Evolutionary conservation across 2,888 invertebrate species (phyloP).

Genomic region (Hirtodrosophila histrioides): DNA sequence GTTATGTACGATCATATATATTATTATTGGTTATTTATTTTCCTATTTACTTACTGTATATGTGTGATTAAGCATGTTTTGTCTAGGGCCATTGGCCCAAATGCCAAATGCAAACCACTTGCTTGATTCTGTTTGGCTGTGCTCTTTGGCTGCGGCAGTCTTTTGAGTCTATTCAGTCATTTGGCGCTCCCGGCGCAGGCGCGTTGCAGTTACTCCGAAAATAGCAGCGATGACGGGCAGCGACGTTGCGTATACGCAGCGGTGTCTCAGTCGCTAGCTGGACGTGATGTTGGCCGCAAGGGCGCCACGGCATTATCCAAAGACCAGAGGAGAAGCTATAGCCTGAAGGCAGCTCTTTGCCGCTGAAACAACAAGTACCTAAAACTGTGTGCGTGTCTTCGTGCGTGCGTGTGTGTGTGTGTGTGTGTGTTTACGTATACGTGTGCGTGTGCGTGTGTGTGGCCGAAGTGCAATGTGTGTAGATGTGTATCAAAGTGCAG

Average conservation of each 20-base stretch:
- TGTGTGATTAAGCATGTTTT: conserved; percentile 33
- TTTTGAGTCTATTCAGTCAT: neutral
- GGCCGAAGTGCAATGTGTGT: conserved; percentile 31
- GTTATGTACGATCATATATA: too few species aligned
- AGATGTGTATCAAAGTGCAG: conserved; percentile 67
- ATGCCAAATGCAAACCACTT: conserved; percentile 68
- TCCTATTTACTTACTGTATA: neutral
- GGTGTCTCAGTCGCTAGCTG: conserved; percentile 74
- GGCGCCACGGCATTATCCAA: conserved; percentile 67
- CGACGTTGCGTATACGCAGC: conserved; percentile 72
- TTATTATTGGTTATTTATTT: too few species aligned
- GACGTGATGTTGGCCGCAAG: conserved; percentile 80
- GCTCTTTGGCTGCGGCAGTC: conserved; percentile 18
- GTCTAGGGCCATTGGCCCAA: conserved; percentile 58
- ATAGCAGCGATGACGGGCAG: conserved; percentile 45
- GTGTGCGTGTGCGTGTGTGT: conserved; percentile 13
- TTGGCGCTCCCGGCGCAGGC: conserved; percentile 54
- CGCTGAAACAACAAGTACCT: conserved; percentile 77
- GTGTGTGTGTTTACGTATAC: conserved; percentile 19
- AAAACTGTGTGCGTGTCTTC: conserved; percentile 31
- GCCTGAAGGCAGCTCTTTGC: conserved; percentile 66
- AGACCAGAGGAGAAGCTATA: conserved; percentile 33
- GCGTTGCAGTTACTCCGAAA: conserved; percentile 66
- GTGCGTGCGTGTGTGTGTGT: conserved; percentile 22
- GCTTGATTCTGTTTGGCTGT: conserved; percentile 69